Evolutionary conservation across 2,888 invertebrate species (phyloP).

Genomic region (Prosopocoilus inquinatus): DNA sequence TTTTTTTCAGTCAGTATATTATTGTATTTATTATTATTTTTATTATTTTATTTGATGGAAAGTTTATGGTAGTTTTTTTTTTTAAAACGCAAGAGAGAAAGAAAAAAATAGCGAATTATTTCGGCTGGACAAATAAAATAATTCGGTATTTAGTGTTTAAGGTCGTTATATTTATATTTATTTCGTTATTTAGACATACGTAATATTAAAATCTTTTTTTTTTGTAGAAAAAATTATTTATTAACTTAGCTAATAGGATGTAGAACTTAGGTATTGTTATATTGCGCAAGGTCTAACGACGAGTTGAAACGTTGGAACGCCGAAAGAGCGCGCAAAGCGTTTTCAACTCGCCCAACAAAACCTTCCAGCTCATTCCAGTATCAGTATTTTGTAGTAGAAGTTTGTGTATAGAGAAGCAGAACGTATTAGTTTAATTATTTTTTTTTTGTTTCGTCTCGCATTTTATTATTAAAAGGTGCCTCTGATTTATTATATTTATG

Average conservation of each 20-base stretch:
- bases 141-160: constrained; percentile 5
- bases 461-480: too few species aligned
- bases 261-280: too few species aligned
- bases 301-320: neutral
- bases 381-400: constrained; percentile 10
- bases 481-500: too few species aligned
- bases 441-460: too few species aligned
- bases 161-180: constrained; percentile 9
- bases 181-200: constrained; percentile 7
- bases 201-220: constrained; percentile 3
- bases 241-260: constrained; percentile 7
- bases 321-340: too few species aligned
- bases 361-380: constrained; percentile 14
- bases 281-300: neutral
- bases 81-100: too few species aligned
- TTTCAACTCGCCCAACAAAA: constrained; percentile 3
- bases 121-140: constrained; percentile 9
- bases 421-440: constrained; percentile 9
- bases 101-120: neutral
- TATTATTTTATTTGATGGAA: too few species aligned
- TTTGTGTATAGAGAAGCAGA: constrained; percentile 12
- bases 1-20: too few species aligned
- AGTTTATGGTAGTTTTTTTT: too few species aligned
- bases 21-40: too few species aligned
- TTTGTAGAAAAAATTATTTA: constrained; percentile 10